A percentile compares a stretch with the other conserved stretches of the same genome.
These are phyloP conservation scores for Takifugu flavidus DNA, from an alignment of 2,113 vertebrate genomes.

Conservation along the genomic window DNA sequence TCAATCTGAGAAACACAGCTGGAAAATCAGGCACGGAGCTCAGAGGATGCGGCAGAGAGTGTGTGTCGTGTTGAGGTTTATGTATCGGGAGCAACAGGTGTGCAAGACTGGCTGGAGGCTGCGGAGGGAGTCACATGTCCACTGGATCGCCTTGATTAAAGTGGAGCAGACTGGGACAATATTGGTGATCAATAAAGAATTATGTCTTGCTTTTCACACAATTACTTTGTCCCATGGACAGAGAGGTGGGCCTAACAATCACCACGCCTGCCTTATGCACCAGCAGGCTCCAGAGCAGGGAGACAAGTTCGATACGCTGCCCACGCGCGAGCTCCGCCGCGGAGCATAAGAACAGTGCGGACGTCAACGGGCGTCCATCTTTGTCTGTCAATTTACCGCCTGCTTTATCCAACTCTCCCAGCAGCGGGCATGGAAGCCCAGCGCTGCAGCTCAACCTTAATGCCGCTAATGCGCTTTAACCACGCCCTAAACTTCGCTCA, in stretches of 20 bases:
- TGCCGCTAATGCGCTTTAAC: constrained; percentile 52
- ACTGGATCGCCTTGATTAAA: no score
- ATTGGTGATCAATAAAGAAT: not conserved
- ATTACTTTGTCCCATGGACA: not conserved
- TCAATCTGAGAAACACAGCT: no score
- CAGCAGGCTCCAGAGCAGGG: not conserved
- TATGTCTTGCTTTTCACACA: not conserved
- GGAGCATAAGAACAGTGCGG: constrained; percentile 12
- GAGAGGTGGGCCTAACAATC: constrained; percentile 9
- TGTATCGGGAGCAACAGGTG: no score
- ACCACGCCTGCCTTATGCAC: not conserved
- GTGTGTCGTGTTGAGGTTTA: no score
- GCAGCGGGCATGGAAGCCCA: constrained; percentile 28
- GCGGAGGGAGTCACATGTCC: no score
- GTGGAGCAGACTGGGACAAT: no score
- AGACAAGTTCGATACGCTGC: constrained; percentile 10
- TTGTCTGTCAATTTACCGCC: constrained; percentile 37
- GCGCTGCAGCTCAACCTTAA: constrained; percentile 36
- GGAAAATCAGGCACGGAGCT: no score
- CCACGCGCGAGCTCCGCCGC: constrained; percentile 10
- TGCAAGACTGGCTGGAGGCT: no score
- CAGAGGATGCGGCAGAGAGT: no score
- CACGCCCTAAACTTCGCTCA: constrained; percentile 47
- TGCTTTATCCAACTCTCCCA: constrained; percentile 40
- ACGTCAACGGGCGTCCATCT: constrained; percentile 44